Evolutionary conservation across 1,140 invertebrate genomes (phyloP).

Genomic region (Scaptomyza hsui): DNA sequence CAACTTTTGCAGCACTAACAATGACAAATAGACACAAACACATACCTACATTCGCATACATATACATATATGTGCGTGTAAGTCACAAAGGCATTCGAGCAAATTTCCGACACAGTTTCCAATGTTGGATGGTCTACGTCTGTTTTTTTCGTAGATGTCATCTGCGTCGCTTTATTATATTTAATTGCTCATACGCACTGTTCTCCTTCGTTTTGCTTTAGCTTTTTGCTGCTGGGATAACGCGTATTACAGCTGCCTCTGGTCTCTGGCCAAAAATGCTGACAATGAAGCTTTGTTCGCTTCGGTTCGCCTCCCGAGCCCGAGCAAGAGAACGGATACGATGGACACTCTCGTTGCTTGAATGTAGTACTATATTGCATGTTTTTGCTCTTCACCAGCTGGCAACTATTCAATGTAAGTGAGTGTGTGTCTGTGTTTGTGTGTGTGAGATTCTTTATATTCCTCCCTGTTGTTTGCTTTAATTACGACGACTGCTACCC

Average conservation of each 20-base stretch:
- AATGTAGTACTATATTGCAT: not conserved
- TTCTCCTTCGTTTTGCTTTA: constrained; percentile 31
- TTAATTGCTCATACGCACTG: constrained; percentile 70
- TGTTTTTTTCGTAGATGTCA: constrained; percentile 22
- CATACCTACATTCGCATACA: not conserved
- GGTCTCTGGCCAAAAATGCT: constrained; percentile 48
- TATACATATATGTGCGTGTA: not conserved
- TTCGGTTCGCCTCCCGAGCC: constrained; percentile 28
- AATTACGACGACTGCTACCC: constrained; percentile 60
- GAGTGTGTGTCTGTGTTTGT: not conserved
- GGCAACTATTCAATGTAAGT: constrained; percentile 10
- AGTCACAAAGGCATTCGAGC: constrained; percentile 50
- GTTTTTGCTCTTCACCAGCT: constrained; percentile 33
- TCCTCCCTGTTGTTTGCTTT: constrained; percentile 60
- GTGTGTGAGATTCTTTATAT: constrained; percentile 45
- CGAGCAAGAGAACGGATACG: not conserved
- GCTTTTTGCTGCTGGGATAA: constrained; percentile 10
- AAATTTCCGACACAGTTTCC: constrained; percentile 53
- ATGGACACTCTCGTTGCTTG: constrained; percentile 10
- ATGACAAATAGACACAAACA: constrained; percentile 1
- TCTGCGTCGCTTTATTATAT: constrained; percentile 62
- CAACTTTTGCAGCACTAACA: not conserved
- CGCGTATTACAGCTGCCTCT: not conserved
- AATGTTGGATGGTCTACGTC: constrained; percentile 32
- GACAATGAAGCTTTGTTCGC: constrained; percentile 52